phyloP scores from a whole-genome alignment of 2,113 vertebrate species.

The Vulpes vulpes region DNA sequence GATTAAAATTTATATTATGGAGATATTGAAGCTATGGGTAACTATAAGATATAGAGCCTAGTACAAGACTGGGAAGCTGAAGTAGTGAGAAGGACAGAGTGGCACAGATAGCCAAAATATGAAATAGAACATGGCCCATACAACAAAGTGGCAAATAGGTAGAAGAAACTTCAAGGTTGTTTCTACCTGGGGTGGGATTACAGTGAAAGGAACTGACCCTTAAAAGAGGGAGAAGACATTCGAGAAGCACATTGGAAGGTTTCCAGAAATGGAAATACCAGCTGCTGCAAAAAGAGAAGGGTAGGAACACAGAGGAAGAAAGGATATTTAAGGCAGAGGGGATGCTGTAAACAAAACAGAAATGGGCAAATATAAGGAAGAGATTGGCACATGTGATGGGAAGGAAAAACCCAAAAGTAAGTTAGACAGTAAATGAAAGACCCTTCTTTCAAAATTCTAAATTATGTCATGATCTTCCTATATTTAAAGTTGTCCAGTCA shows the following conservation, averaged over 20 bases:
- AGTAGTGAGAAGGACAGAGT: background rate
- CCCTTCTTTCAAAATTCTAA: background rate
- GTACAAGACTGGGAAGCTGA: background rate
- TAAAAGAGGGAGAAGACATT: background rate
- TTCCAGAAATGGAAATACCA: background rate
- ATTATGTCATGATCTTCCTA: background rate
- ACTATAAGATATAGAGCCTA: background rate
- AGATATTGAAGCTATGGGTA: background rate
- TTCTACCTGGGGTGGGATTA: background rate
- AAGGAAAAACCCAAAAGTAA: background rate
- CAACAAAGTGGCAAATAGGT: background rate
- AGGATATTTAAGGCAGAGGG: background rate
- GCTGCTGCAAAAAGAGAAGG: background rate
- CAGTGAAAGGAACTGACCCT: background rate
- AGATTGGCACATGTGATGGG: background rate
- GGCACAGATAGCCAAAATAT: background rate
- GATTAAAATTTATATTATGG: background rate
- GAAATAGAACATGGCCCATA: background rate
- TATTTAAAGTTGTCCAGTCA: background rate
- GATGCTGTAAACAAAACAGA: background rate
- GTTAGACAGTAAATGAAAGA: background rate
- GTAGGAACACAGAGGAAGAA: background rate
- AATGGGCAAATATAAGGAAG: background rate
- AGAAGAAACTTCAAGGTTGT: background rate
- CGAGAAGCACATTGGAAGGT: background rate